These are phyloP conservation scores for Choristoneura rosaceana DNA, from an alignment of 2,888 invertebrate genomes.

Conservation along the genomic window DNA sequence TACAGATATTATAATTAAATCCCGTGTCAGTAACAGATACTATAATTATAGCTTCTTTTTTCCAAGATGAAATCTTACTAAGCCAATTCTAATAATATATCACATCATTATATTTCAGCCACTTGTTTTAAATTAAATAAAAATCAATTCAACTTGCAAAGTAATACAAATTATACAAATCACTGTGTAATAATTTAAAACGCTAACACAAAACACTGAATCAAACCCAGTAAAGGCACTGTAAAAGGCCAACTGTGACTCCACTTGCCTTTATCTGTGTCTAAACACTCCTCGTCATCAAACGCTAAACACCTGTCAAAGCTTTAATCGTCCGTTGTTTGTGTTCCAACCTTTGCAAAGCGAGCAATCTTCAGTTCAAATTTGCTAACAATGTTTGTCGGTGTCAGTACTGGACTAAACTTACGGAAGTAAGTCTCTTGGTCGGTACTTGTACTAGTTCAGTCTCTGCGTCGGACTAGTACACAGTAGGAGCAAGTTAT, in stretches of 20 bases:
- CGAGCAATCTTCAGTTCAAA: constrained; percentile 32
- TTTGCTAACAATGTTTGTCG: constrained; percentile 31
- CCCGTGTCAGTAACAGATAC: too few species aligned
- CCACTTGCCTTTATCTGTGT: neutral
- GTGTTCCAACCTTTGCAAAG: constrained; percentile 18
- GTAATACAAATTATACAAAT: too few species aligned
- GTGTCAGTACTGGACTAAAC: constrained; percentile 31
- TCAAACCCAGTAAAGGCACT: too few species aligned
- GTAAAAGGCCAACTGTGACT: neutral
- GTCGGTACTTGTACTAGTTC: constrained; percentile 3
- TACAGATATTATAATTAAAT: too few species aligned
- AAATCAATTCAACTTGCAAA: too few species aligned
- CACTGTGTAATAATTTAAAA: too few species aligned
- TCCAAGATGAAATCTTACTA: too few species aligned
- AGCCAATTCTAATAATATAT: too few species aligned
- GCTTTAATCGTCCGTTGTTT: constrained; percentile 2
- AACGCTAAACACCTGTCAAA: constrained; percentile 5
- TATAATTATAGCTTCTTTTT: too few species aligned
- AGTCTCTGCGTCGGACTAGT: neutral
- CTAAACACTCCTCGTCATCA: neutral
- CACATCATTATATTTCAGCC: too few species aligned
- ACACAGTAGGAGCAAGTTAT: neutral
- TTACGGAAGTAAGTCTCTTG: constrained; percentile 26
- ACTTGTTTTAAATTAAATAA: too few species aligned
- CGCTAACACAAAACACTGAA: too few species aligned